phyloP scores from a whole-genome alignment of 1,140 invertebrate species.

The Drosophila kikkawai region DNA sequence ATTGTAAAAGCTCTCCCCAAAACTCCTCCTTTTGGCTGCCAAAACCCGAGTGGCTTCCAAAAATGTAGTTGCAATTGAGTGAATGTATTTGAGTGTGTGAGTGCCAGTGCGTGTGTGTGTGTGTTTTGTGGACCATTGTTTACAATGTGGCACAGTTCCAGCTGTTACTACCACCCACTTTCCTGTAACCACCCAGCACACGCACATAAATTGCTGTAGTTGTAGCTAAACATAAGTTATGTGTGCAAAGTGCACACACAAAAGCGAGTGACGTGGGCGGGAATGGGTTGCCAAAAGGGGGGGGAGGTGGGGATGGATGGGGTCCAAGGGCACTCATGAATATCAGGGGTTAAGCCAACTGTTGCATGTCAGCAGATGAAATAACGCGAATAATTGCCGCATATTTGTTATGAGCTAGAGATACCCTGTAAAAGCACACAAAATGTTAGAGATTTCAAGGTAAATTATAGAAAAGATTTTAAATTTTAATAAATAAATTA shows the following conservation, averaged over 20 bases:
- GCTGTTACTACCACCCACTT: slow-evolving; percentile 16
- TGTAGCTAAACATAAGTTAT: slow-evolving; percentile 78
- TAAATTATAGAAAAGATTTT: neutral
- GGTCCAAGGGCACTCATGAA: slow-evolving; percentile 50
- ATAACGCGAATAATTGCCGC: slow-evolving; percentile 72
- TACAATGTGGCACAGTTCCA: slow-evolving; percentile 55
- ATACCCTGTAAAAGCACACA: slow-evolving; percentile 2
- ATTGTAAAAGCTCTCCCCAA: neutral
- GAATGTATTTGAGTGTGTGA: neutral
- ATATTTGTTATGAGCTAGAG: slow-evolving; percentile 39
- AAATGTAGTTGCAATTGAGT: slow-evolving; percentile 28
- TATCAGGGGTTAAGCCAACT: slow-evolving; percentile 62
- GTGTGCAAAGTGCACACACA: slow-evolving; percentile 58
- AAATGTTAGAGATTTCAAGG: neutral
- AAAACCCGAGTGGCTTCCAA: slow-evolving; percentile 43
- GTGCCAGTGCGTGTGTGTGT: slow-evolving; percentile 1
- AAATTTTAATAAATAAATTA: too few relatives aligned
- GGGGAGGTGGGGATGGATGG: neutral
- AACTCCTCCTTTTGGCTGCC: slow-evolving; percentile 6
- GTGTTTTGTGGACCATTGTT: slow-evolving; percentile 41
- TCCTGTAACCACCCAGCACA: slow-evolving; percentile 1
- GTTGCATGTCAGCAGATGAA: slow-evolving; percentile 74
- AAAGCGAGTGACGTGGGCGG: slow-evolving; percentile 6
- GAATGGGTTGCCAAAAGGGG: neutral
- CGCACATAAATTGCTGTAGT: slow-evolving; percentile 75